Conservation (phyloP, 1,140 invertebrate genomes). For the Ridgeia piscesae region DNA sequence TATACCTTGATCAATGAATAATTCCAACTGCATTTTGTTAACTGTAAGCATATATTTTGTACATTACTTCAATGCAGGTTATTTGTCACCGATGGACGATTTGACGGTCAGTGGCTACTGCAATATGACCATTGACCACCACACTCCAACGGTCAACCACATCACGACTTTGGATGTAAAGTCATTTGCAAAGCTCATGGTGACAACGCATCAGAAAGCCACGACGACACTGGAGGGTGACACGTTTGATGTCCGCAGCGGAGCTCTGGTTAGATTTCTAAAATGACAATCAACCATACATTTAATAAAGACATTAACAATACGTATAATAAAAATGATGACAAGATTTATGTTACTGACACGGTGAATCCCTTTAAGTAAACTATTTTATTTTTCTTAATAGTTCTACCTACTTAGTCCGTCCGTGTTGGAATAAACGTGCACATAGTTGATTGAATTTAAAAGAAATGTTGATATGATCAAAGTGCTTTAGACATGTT, state of each 20-base stretch:
- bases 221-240: conserved; percentile 37
- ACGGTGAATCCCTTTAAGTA: too few species aligned
- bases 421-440: too few species aligned
- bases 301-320: too few species aligned
- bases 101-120: conserved; percentile 41
- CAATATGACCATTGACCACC: conserved; percentile 38
- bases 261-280: conserved; percentile 34
- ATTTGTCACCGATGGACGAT: conserved; percentile 39
- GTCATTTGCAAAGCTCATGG: conserved; percentile 38
- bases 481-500: too few species aligned
- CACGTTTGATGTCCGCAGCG: conserved; percentile 40
- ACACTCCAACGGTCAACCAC: conserved; percentile 23
- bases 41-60: neutral
- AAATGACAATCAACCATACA: neutral
- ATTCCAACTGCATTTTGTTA: too few species aligned
- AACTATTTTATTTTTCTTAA: too few species aligned
- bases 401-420: too few species aligned
- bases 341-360: too few species aligned
- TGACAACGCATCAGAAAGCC: conserved; percentile 36
- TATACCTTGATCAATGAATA: too few species aligned
- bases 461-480: too few species aligned
- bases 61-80: conserved; percentile 29
- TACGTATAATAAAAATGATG: too few species aligned
- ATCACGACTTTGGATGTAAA: conserved; percentile 40
- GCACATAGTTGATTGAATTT: too few species aligned